phyloP scores from a whole-genome alignment of 2,888 invertebrate genomes.

The Eudemis profundana region DNA sequence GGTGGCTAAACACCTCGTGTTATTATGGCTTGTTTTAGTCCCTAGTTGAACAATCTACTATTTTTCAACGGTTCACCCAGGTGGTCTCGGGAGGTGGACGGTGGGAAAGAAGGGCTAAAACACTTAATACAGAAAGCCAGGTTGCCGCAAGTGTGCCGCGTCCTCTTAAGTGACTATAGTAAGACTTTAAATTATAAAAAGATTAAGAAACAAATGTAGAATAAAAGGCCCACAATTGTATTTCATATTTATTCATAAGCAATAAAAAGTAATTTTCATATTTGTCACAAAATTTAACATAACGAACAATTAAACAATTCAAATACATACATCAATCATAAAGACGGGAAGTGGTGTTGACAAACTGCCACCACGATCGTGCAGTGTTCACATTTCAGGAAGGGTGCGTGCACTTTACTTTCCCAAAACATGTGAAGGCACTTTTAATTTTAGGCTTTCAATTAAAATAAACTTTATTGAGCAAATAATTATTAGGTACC shows the following conservation, averaged over 20 bases:
- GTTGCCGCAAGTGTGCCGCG: no score
- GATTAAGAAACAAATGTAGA: not conserved
- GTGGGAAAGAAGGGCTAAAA: no score
- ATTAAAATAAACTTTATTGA: conserved; percentile 44
- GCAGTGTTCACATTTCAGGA: conserved; percentile 45
- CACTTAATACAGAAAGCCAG: no score
- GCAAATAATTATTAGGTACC: conserved; percentile 30
- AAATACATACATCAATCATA: conserved; percentile 60
- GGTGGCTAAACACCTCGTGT: no score
- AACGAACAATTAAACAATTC: conserved; percentile 68
- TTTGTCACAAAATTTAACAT: conserved; percentile 76
- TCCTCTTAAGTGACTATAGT: no score
- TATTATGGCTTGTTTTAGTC: no score
- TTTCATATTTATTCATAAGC: conserved; percentile 84
- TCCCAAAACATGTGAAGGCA: conserved; percentile 74
- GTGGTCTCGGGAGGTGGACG: no score
- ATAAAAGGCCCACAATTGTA: conserved; percentile 57
- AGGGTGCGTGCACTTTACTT: conserved; percentile 58
- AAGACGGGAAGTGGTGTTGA: conserved; percentile 58
- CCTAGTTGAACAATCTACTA: no score
- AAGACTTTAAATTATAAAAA: no score
- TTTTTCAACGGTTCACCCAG: no score
- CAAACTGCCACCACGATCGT: conserved; percentile 56
- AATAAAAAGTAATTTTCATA: conserved; percentile 82
- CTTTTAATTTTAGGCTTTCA: conserved; percentile 68